Percentiles rank a stretch among this genome's conserved stretches.
These are phyloP conservation scores for Sterrhoptilus dennistouni DNA, from an alignment of 2,113 vertebrate species.

Conservation along the genomic window DNA sequence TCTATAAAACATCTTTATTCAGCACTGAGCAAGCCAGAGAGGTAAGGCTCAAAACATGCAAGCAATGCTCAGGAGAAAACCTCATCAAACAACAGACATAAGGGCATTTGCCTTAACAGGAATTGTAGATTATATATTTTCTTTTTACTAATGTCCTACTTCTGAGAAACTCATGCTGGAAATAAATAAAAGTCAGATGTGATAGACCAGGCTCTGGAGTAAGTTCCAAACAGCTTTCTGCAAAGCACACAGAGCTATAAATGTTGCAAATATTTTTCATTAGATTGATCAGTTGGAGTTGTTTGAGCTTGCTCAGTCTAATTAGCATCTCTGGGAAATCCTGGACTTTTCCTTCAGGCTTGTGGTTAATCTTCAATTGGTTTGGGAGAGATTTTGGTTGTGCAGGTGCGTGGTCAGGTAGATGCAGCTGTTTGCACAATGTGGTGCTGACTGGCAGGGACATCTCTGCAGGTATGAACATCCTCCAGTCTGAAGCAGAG, in stretches of 20 bases:
- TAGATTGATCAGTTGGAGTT: not conserved
- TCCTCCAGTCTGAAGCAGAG: not conserved
- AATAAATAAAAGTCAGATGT: not conserved
- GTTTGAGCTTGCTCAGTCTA: not conserved
- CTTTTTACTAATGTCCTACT: not conserved
- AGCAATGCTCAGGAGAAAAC: not conserved
- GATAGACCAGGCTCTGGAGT: not conserved
- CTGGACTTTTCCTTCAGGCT: not conserved
- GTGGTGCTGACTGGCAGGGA: not conserved
- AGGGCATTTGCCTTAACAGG: not conserved
- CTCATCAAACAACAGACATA: not conserved
- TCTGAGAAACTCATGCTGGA: not conserved
- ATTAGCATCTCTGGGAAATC: not conserved
- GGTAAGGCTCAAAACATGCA: not conserved
- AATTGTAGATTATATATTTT: not conserved
- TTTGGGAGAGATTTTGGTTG: not conserved
- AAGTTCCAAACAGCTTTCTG: not conserved
- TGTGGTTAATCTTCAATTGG: not conserved
- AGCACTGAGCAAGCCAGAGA: not conserved
- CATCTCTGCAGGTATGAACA: not conserved
- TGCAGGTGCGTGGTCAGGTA: not conserved
- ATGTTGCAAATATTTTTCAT: not conserved
- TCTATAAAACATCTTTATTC: not conserved
- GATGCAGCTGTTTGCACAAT: not conserved
- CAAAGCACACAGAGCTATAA: not conserved